phyloP scores from a whole-genome alignment of 1,140 invertebrate species.

The Achatina immaculata region DNA sequence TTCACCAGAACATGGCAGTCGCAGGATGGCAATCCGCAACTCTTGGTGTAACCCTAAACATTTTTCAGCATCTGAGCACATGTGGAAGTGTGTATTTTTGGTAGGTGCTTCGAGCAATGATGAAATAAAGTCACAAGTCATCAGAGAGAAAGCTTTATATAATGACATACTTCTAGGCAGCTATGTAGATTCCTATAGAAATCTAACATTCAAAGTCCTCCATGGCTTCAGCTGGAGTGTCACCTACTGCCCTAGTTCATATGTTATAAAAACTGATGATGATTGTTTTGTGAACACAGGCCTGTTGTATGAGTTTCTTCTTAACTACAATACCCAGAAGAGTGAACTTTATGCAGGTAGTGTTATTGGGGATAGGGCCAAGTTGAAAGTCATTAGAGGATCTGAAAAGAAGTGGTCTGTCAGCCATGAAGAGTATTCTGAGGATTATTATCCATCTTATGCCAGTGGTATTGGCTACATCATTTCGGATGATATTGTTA shows the following conservation, averaged over 20 bases:
- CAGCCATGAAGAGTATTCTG: constrained; percentile 42
- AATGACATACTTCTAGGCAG: constrained; percentile 58
- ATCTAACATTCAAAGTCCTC: constrained; percentile 59
- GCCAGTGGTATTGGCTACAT: constrained; percentile 62
- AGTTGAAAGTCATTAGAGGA: constrained; percentile 51
- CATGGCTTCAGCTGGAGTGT: constrained; percentile 56
- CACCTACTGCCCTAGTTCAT: constrained; percentile 46
- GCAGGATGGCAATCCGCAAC: constrained; percentile 51
- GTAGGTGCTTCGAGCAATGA: constrained; percentile 45
- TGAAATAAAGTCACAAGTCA: constrained; percentile 30
- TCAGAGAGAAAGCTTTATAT: constrained; percentile 43
- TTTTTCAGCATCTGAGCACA: constrained; percentile 33
- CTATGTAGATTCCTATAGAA: constrained; percentile 61
- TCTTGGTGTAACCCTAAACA: constrained; percentile 54
- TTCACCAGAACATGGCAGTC: constrained; percentile 48
- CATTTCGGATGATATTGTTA: constrained; percentile 54
- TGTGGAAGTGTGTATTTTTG: constrained; percentile 62
- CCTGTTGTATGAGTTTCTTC: constrained; percentile 53
- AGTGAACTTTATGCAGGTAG: constrained; percentile 57
- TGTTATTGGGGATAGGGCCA: constrained; percentile 42
- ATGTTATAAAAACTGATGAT: constrained; percentile 62
- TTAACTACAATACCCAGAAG: constrained; percentile 45
- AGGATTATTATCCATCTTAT: constrained; percentile 55
- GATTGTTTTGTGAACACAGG: constrained; percentile 62
- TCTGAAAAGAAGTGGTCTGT: constrained; percentile 54